Evolutionary conservation across 2,888 invertebrate species (phyloP), one percentile per base, ranked within the genome.

Genomic region (Sphecodes monilicornis): DNA sequence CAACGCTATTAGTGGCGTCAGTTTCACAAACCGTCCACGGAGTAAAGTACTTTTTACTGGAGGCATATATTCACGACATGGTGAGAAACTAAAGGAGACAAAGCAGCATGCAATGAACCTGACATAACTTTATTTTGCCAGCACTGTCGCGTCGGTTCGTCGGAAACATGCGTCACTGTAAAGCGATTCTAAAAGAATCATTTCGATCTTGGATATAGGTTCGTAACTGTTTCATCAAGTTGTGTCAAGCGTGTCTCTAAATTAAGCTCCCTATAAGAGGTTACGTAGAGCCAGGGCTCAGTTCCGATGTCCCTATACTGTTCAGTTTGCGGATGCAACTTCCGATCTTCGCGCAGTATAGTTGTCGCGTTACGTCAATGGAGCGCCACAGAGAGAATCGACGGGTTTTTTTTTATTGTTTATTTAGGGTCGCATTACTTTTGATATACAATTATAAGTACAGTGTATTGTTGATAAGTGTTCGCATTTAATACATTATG

Each of bases 321-420:
- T 50, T 22, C 22, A 2, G 1, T 50, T 2, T 22, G 18, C 18
- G 1, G 46, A 46, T 46, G 22, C 8, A 50, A 22, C 22, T 50
- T 50, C 50, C 50, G 50, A 22, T 22, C 8, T 22, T 8, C 8
- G 50, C 8, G 1, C 5, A 57, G 13, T 57, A 57, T 26, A 57
- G 26, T 13, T 26, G 13, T 13, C 13, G 1, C 13, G 78, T 88
- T 78, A 54, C 77, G 36, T 78, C 86, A 83, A 22, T 32, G 64
- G 32, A 36, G 46, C 66, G 70, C 54, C 70, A 69, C 32, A 29
- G 72, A 73, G 78, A 69, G 70, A 76, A 72, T 84, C 73, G 57
- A 32, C 64, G 26, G 50, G n/a, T n/a, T n/a, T n/a, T n/a, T n/a
- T n/a, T n/a, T n/a, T n/a, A n/a, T n/a, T n/a, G n/a, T n/a, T n/a